Conservation (phyloP, 1,140 invertebrate species). For the Caenorhabditis remanei region DNA sequence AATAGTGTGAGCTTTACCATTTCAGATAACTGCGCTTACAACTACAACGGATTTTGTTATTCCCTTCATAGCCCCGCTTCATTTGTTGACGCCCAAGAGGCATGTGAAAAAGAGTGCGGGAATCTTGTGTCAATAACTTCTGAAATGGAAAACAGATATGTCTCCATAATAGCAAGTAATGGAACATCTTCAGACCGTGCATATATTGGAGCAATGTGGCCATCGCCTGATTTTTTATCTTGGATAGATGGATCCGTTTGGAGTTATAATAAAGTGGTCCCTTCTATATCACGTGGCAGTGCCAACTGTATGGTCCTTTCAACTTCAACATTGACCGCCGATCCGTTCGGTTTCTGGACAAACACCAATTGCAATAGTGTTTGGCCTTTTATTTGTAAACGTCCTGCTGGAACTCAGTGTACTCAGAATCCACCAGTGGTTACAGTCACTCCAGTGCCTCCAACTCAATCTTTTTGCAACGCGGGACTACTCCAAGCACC, state of each 20-base stretch:
- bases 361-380: neutral
- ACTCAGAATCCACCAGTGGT: neutral
- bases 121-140: neutral
- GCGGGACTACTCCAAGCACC: neutral
- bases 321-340: too few relatives aligned
- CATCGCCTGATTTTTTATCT: neutral
- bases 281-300: neutral
- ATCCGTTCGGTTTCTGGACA: neutral
- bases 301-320: neutral
- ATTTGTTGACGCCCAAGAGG: neutral
- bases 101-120: neutral
- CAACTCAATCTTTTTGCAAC: neutral
- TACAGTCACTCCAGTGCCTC: neutral
- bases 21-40: neutral
- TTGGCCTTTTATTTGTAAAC: neutral
- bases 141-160: neutral
- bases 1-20: too few relatives aligned
- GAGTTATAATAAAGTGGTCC: neutral
- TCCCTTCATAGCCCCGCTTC: neutral
- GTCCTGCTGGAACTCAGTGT: neutral
- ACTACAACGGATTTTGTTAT: conserved; percentile 3
- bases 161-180: neutral
- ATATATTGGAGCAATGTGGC: neutral
- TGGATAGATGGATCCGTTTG: neutral
- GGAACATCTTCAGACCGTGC: neutral